Evolutionary conservation across 2,113 vertebrate species (phyloP).

Genomic region (Prionailurus bengalensis): DNA sequence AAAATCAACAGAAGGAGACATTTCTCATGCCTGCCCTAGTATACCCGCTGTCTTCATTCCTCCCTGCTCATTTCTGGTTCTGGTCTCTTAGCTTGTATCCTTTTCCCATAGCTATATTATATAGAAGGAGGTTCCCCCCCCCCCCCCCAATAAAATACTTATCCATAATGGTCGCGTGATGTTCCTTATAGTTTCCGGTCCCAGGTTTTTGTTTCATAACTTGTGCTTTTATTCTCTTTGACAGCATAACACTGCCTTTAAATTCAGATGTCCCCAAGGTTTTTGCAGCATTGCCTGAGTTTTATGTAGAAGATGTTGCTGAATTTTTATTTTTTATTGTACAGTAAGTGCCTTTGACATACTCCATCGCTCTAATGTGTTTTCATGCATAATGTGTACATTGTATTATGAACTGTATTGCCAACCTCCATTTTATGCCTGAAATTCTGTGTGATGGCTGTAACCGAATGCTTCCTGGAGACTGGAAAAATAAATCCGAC

Average conservation of each 20-base stretch:
- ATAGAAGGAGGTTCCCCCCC: neutral
- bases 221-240: conserved; percentile 52
- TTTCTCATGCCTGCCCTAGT: neutral
- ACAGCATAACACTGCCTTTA: conserved; percentile 95
- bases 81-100: neutral
- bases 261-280: conserved; percentile 96
- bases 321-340: conserved; percentile 99
- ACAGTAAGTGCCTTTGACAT: conserved; percentile 93
- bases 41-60: neutral
- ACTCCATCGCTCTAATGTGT: neutral
- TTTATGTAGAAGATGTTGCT: conserved; percentile 99
- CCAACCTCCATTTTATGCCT: neutral
- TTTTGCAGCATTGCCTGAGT: conserved; percentile 98
- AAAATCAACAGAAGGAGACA: neutral
- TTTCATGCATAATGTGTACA: neutral
- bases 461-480: neutral
- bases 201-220: neutral
- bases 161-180: neutral
- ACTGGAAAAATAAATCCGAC: neutral
- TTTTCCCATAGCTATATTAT: neutral
- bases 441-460: neutral
- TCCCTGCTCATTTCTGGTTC: neutral
- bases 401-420: neutral
- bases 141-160: neutral
- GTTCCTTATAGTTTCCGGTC: neutral